phyloP scores from a whole-genome alignment of 2,888 invertebrate genomes.

The Zhuqinia jingwanae region DNA sequence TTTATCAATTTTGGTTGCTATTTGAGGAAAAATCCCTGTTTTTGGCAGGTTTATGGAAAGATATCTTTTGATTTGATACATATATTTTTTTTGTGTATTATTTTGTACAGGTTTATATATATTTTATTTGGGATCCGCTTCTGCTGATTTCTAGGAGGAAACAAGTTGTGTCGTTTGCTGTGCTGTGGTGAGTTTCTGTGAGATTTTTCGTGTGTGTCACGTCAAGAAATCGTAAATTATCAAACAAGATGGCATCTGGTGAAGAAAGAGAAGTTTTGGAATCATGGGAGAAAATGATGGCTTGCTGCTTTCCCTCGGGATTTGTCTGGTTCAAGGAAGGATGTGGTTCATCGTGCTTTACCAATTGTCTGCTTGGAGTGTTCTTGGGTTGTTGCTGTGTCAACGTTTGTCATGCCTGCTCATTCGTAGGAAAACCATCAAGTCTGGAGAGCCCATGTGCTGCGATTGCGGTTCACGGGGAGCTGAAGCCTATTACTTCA shows the following conservation, averaged over 20 bases:
- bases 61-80: neutral
- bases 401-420: constrained; percentile 75
- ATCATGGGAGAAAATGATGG: constrained; percentile 75
- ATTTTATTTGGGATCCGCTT: neutral
- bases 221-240: constrained; percentile 14
- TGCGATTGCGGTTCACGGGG: constrained; percentile 63
- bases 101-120: too few relatives aligned
- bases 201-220: neutral
- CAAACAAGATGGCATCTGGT: constrained; percentile 55
- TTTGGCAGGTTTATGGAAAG: neutral
- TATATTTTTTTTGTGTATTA: neutral
- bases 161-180: neutral
- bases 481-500: constrained; percentile 46
- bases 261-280: constrained; percentile 61
- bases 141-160: neutral
- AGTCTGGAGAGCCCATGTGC: constrained; percentile 63
- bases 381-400: constrained; percentile 60
- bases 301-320: constrained; percentile 74
- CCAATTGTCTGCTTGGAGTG: constrained; percentile 55
- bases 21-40: neutral
- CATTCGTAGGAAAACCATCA: constrained; percentile 64
- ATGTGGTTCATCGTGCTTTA: constrained; percentile 67
- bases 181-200: neutral
- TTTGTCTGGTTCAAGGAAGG: constrained; percentile 77
- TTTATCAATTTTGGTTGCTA: neutral